Percentiles rank a stretch among this genome's conserved stretches.
Conservation (phyloP, 2,113 vertebrate genomes). For the Pseudorectes ferrugineus region DNA sequence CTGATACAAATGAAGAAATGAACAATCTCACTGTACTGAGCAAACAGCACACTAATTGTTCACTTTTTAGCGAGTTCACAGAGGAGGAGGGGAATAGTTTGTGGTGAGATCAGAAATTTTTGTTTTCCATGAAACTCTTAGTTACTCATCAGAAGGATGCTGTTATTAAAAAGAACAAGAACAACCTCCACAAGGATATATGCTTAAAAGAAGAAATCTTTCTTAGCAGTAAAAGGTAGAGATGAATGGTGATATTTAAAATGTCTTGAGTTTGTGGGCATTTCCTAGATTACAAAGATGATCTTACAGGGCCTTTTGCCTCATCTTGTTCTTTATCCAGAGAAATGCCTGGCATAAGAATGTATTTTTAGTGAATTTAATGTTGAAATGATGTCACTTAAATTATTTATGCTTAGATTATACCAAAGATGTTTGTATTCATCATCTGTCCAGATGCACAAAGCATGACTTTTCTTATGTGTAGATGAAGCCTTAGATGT, state of each 20-base stretch:
- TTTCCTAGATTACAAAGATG: neutral
- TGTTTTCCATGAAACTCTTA: neutral
- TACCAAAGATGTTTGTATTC: neutral
- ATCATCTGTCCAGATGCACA: neutral
- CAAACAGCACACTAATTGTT: slow-evolving; percentile 24
- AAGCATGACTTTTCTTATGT: neutral
- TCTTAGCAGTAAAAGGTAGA: neutral
- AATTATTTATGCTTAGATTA: neutral
- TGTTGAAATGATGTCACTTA: neutral
- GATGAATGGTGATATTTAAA: neutral
- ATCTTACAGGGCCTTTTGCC: neutral
- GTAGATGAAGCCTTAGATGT: neutral
- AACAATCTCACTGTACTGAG: neutral
- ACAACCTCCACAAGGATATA: neutral
- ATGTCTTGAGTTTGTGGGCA: neutral
- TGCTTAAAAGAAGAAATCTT: neutral
- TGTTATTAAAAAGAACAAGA: neutral
- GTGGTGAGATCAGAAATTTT: slow-evolving; percentile 30
- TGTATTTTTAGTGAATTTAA: neutral
- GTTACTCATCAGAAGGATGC: neutral
- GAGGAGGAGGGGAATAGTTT: neutral
- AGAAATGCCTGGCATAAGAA: neutral
- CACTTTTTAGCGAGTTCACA: neutral
- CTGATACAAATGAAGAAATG: neutral
- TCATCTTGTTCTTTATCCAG: neutral